phyloP scores from a whole-genome alignment of 2,113 vertebrate species.

The Salvelinus sp. region DNA sequence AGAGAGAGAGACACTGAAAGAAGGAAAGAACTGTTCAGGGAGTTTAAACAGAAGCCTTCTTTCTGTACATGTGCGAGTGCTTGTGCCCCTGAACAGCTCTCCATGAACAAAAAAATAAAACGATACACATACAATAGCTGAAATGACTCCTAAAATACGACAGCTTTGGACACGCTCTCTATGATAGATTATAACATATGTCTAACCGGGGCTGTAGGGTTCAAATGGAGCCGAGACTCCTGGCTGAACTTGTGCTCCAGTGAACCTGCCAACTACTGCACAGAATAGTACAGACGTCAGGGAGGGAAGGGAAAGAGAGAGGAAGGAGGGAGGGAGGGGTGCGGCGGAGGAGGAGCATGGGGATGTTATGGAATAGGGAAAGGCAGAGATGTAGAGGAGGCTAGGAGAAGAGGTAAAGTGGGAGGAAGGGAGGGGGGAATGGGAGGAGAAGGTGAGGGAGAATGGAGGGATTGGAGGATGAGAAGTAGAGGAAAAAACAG shows the following conservation, averaged over 20 bases:
- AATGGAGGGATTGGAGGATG: neutral
- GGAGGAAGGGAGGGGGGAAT: too few species aligned
- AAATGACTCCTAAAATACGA: neutral
- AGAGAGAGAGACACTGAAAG: neutral
- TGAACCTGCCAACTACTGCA: constrained; percentile 45
- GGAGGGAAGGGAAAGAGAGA: constrained; percentile 13
- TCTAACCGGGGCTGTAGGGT: constrained; percentile 2
- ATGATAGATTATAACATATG: constrained; percentile 43
- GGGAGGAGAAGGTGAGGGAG: neutral
- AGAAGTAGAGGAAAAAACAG: too few species aligned
- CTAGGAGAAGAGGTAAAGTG: neutral
- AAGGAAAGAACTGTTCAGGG: constrained; percentile 6
- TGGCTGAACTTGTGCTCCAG: constrained; percentile 54
- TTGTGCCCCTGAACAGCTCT: neutral
- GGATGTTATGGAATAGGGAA: neutral
- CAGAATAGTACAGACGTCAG: constrained; percentile 1
- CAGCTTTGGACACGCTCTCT: neutral
- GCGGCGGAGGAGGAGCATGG: neutral
- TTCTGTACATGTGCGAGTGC: neutral
- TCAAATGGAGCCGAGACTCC: constrained; percentile 33
- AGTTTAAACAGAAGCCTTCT: constrained; percentile 9
- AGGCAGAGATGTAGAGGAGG: neutral
- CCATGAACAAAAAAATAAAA: neutral
- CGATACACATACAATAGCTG: neutral
- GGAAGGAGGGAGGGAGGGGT: neutral